A percentile compares a stretch with the other conserved stretches of the same genome.
Conservation (phyloP, 1,140 invertebrate species). For the Arctopsyche grandis region DNA sequence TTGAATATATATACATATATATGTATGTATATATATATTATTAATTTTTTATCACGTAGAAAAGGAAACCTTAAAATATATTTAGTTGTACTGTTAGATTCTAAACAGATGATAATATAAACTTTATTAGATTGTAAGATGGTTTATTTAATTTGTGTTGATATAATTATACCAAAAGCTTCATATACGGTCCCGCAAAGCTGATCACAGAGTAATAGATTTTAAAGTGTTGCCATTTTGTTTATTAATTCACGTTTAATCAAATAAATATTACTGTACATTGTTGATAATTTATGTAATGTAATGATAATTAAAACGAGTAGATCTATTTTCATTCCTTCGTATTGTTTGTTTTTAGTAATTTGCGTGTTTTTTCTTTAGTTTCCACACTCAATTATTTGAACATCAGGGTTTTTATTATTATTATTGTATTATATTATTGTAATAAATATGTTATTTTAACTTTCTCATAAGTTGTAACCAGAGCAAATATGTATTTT, state of each 20-base stretch:
- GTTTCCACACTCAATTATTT: no score
- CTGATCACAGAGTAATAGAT: not conserved
- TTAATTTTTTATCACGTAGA: no score
- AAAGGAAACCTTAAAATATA: conserved; percentile 5
- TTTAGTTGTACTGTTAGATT: not conserved
- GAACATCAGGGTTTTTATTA: no score
- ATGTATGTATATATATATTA: no score
- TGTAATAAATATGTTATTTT: no score
- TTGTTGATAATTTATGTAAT: conserved; percentile 8
- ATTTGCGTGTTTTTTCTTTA: no score
- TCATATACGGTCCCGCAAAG: conserved; percentile 37
- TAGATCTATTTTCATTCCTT: no score
- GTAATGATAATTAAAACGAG: not conserved
- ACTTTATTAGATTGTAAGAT: conserved; percentile 52
- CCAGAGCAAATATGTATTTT: no score
- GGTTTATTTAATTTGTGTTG: conserved; percentile 51
- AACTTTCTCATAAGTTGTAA: no score
- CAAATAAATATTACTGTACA: not conserved
- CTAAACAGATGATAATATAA: conserved; percentile 54
- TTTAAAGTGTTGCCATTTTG: not conserved
- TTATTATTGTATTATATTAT: no score
- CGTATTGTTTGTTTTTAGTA: no score
- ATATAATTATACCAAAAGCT: conserved; percentile 49
- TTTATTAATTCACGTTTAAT: not conserved
- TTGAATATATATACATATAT: no score